phyloP scores from a whole-genome alignment of 30 jellyfish, hydroid and myxozoan genomes.

The Hydractinia echinata region DNA sequence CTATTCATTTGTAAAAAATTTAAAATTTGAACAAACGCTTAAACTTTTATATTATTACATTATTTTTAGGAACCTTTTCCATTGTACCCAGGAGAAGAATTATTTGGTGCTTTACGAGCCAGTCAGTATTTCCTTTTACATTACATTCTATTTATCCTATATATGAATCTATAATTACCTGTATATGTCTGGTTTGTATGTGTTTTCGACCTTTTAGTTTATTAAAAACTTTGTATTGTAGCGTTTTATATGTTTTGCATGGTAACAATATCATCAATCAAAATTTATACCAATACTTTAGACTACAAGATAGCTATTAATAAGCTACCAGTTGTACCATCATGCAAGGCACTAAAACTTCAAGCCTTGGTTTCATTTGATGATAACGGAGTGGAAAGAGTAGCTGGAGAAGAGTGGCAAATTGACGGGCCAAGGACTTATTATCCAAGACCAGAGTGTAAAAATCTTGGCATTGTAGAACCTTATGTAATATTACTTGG shows the following conservation, averaged over 20 bases:
- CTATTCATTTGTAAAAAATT: too few relatives aligned
- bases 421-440: slow-evolving; percentile 92
- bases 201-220: neutral
- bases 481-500: slow-evolving; percentile 64
- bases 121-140: neutral
- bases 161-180: too few relatives aligned
- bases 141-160: too few relatives aligned
- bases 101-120: slow-evolving; percentile 46
- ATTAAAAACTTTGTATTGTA: too few relatives aligned
- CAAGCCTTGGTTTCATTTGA: slow-evolving; percentile 75
- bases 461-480: slow-evolving; percentile 46
- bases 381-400: slow-evolving; percentile 46
- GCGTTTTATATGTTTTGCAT: too few relatives aligned
- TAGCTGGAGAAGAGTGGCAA: slow-evolving; percentile 97
- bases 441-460: slow-evolving; percentile 94
- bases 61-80: slow-evolving; percentile 84
- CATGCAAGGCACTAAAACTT: slow-evolving; percentile 71
- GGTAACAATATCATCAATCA: too few relatives aligned
- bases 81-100: slow-evolving; percentile 91
- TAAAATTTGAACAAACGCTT: neutral
- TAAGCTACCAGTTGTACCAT: slow-evolving; percentile 73
- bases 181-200: too few relatives aligned
- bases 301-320: slow-evolving; percentile 55
- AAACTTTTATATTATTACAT: neutral
- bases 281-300: neutral